These are phyloP conservation scores for Mandrillus leucophaeus DNA, from an alignment of 2,113 vertebrate genomes.

Conservation along the genomic window DNA sequence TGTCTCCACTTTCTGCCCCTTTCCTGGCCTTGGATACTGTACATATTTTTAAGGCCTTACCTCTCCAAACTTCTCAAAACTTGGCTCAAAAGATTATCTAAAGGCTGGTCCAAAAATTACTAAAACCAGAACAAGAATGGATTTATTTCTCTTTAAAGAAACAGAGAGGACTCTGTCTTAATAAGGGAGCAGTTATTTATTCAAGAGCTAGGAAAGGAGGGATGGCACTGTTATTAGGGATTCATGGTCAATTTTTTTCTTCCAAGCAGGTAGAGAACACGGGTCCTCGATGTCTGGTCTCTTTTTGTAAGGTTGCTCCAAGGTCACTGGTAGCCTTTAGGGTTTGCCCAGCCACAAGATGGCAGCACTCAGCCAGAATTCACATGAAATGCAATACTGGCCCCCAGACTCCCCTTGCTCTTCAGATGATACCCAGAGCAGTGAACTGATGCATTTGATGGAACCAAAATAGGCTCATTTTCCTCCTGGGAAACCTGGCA, in stretches of 20 bases:
- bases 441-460: slow-evolving; percentile 38
- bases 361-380: slow-evolving; percentile 79
- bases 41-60: background rate
- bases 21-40: background rate
- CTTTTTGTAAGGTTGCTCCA: background rate
- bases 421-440: background rate
- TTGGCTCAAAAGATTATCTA: slow-evolving; percentile 12
- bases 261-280: background rate
- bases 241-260: background rate
- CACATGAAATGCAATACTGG: background rate
- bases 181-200: slow-evolving; percentile 17
- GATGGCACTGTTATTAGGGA: background rate
- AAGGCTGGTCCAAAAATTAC: slow-evolving; percentile 8
- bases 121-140: slow-evolving; percentile 29
- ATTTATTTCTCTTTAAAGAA: slow-evolving; percentile 48
- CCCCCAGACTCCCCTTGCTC: background rate
- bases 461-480: slow-evolving; percentile 22
- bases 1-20: background rate
- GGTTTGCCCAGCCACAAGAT: slow-evolving; percentile 83
- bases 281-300: background rate
- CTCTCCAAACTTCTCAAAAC: slow-evolving; percentile 14
- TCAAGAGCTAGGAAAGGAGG: background rate
- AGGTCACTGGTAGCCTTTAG: slow-evolving; percentile 36
- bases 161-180: background rate
- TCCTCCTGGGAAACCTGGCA: slow-evolving; percentile 59